A percentile compares a stretch with the other conserved stretches of the same genome.
Conservation (phyloP, 1,140 invertebrate species). For the Mylabris phalerata region DNA sequence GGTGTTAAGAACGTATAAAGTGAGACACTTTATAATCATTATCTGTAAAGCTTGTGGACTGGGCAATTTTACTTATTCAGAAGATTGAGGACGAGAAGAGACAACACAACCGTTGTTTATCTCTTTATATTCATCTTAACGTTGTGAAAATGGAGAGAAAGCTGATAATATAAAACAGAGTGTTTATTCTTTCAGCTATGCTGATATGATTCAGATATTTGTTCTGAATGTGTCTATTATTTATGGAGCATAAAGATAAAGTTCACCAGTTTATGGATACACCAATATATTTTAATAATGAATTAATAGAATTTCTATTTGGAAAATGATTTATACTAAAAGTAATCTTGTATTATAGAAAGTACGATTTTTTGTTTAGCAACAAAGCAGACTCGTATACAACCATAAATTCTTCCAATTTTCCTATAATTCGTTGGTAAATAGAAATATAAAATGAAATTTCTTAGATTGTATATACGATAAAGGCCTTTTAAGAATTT, state of each 20-base stretch:
- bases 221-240: constrained; percentile 2
- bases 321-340: no score
- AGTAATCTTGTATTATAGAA: no score
- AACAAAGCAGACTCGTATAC: no score
- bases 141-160: neutral
- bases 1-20: constrained; percentile 28
- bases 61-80: constrained; percentile 31
- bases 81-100: neutral
- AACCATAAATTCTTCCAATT: no score
- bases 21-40: constrained; percentile 32
- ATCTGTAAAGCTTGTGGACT: constrained; percentile 26
- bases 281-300: no score
- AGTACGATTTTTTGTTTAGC: no score
- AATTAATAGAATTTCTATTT: no score
- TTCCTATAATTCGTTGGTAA: no score
- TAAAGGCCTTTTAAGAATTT: no score
- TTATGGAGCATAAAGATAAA: constrained; percentile 14
- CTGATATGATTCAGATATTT: constrained; percentile 16
- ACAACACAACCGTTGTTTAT: constrained; percentile 16
- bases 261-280: neutral
- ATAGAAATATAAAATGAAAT: no score
- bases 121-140: constrained; percentile 23
- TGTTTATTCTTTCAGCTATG: constrained; percentile 20
- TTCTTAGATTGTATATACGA: no score
- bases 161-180: constrained; percentile 16